These are phyloP conservation scores for Lasioglossum malachurum DNA, from an alignment of 2,888 invertebrate species.

Conservation along the genomic window DNA sequence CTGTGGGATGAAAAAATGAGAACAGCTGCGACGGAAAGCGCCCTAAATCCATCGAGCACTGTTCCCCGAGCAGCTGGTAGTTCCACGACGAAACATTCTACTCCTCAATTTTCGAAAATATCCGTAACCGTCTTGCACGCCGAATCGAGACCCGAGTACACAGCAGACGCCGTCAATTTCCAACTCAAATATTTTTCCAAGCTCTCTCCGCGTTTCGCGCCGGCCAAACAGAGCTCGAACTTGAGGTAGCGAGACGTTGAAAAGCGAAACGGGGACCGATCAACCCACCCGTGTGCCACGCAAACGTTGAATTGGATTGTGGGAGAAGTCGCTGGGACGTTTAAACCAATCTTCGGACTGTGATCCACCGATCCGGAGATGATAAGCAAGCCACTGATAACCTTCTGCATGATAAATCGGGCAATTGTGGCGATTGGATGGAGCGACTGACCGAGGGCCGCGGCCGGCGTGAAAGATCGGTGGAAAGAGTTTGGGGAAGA, in stretches of 20 bases:
- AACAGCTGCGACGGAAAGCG: not conserved
- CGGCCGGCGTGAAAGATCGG: not conserved
- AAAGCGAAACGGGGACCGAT: conserved; percentile 1
- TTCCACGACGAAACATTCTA: not conserved
- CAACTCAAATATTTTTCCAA: conserved; percentile 16
- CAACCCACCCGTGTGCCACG: not conserved
- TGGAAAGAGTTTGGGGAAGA: conserved; percentile 6
- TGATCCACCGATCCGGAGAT: not conserved
- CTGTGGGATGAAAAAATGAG: not conserved
- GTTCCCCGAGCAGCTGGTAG: not conserved
- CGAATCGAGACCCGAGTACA: not conserved
- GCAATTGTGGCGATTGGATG: conserved; percentile 66
- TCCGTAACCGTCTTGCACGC: not conserved
- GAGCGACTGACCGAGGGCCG: not conserved
- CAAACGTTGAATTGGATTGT: not conserved
- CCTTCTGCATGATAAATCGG: conserved; percentile 65
- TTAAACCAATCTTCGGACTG: not conserved
- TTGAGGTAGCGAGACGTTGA: not conserved
- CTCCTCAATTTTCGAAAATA: not conserved
- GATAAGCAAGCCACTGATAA: conserved; percentile 31
- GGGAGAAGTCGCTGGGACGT: not conserved
- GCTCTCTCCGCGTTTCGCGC: not conserved
- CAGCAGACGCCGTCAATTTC: conserved; percentile 4
- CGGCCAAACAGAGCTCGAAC: not conserved
- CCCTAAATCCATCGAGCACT: not conserved